phyloP scores from a whole-genome alignment of 1,140 invertebrate genomes.

The Micrasema longulum region DNA sequence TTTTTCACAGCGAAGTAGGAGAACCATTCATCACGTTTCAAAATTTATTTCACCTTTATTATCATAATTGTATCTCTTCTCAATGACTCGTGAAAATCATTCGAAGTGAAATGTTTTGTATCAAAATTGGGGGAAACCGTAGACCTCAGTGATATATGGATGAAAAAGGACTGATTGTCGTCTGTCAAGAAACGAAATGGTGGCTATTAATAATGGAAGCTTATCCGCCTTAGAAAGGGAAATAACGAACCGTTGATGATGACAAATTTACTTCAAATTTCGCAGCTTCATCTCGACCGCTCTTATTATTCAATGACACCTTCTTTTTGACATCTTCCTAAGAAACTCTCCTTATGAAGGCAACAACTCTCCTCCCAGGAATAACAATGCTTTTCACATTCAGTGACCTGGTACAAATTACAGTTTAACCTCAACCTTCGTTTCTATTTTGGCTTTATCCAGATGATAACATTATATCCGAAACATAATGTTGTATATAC shows the following conservation, averaged over 20 bases:
- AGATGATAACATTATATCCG: too few species aligned
- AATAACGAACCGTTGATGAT: constrained; percentile 35
- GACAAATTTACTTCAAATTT: constrained; percentile 32
- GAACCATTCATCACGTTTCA: constrained; percentile 13
- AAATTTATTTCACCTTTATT: constrained; percentile 20
- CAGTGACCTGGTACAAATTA: too few species aligned
- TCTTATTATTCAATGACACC: constrained; percentile 24
- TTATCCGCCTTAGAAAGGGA: constrained; percentile 11
- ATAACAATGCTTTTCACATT: too few species aligned
- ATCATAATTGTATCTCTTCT: constrained; percentile 28
- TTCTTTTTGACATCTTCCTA: too few species aligned
- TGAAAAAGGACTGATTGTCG: constrained; percentile 19
- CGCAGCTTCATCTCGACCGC: neutral
- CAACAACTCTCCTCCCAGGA: too few species aligned
- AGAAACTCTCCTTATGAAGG: too few species aligned
- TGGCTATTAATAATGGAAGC: constrained; percentile 32
- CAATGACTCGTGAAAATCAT: constrained; percentile 33
- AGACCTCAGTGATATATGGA: constrained; percentile 13
- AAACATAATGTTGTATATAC: too few species aligned
- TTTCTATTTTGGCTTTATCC: too few species aligned
- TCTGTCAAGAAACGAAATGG: constrained; percentile 42
- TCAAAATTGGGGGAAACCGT: constrained; percentile 20
- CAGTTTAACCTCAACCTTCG: too few species aligned
- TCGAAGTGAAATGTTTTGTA: constrained; percentile 31
- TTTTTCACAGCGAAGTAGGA: too few species aligned